Evolutionary conservation across 2,113 vertebrate species (phyloP), one percentile per base, ranked within the genome.

Genomic region (Rallus limicola): DNA sequence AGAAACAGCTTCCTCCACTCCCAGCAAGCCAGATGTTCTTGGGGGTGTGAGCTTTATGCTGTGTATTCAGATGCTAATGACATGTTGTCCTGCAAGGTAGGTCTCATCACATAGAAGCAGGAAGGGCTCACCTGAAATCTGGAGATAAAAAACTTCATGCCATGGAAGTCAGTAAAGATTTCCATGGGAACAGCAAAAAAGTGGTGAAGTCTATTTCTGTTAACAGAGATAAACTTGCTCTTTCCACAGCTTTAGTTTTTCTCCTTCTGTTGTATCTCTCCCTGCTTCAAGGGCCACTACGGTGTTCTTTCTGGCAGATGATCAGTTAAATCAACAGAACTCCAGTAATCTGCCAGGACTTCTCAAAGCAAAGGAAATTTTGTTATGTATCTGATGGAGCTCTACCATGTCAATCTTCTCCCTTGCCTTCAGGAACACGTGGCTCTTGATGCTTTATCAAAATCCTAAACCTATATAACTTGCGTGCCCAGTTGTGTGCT

Each of bases 401-500:
- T 58, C 64, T 67, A 58, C 13, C 12, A 25, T 24, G 64, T 28
- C 56, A 13, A 21, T 42, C 38, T 74, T 69, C 28, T 34, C 13
- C 34, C 36, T 48, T 67, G 9, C 10, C 29, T 58, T 52, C 34
- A 44, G 29, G 24, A 88, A 20, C 31, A 56, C 29, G 13, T 56
- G 31, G 6, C 6, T 44, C 9, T 58, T 46, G 55, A 42, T 0
- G 5, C 28, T 25, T 40, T 23, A 31, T 31, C 58, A 16, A 64
- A 91, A 80, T 23, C 53, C 53, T 55, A 48, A 71, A 90, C 23
- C 17, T 23, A 4, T 6, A 24, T 38, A 63, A 68, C 25, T 38
- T 11, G 16, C 9, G 2, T 11, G 15, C 15, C 4, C 15, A 33
- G 20, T 5, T 60, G 42, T 25, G n/a, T 4, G 1, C 13, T 29